Base-by-base conservation (phyloP, 2,113 vertebrate genomes). In the Ammodytes marinus region DNA sequence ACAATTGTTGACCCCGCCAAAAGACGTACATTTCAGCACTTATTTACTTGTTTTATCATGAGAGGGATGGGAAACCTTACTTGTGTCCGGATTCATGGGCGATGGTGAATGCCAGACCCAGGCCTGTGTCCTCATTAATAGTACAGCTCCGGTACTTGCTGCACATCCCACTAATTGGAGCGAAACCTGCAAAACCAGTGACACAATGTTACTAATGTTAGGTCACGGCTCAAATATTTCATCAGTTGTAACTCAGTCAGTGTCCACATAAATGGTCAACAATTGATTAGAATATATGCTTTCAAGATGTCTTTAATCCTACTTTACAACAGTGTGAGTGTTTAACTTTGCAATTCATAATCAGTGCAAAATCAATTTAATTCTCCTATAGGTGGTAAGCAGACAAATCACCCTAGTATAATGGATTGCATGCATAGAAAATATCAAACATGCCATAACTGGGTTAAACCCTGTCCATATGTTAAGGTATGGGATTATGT, bases 21-120 rank as follows among this genome's bases (percentile, higher is more conserved):
- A 9, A 35, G 54, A 42, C 39, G 45, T 19, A 0, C 5, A 49
- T 77, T 57, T 52, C 8, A 39, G 19, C 40, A 49, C 7, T 12
- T 58, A 5, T 40, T 46, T 27, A 27, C 27, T 27, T 27, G 2
- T 54, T 49, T 19, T 65, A 4, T 55, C 42, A 58, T 50, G 6
- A 42, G 9, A 42, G 13, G 0, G 15, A 59, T 43, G 10, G 42
- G 77, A 65, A 45, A 1, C 75, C 95, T 96, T 94, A 98, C 97
- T 97, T 98, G 93, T 98, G 97, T 85, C 97, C 97, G 10, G 97
- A 97, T 88, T 98, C 97, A 11, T 97, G 97, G 9, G 97, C 97
- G 6, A 98, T 96, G 74, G 97, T 98, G 91, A 98, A 97, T 3
- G 97, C 97, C 76, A 98, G 91, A 15, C 96, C 96, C 0, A 98